These are phyloP conservation scores for Tetrapedia diversipes DNA, from an alignment of 2,888 invertebrate species.

Conservation along the genomic window DNA sequence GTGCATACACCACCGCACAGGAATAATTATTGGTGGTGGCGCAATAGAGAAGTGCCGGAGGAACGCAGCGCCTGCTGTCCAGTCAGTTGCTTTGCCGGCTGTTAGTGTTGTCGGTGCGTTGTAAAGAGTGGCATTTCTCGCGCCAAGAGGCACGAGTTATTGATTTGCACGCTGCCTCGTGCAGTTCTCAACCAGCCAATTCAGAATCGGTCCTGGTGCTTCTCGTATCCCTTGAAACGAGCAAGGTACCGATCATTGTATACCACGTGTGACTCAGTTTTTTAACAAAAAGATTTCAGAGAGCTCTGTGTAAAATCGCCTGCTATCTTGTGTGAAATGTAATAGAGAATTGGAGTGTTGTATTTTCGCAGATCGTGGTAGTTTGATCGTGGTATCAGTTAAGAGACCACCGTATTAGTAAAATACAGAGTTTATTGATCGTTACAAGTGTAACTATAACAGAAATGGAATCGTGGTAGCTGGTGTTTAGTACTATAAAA, in stretches of 20 bases:
- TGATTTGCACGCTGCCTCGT: conserved; percentile 31
- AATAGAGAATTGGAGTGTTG: background rate
- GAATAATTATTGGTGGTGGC: conserved; percentile 51
- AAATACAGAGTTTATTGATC: background rate
- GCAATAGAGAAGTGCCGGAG: conserved; percentile 35
- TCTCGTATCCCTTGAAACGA: background rate
- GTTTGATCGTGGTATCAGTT: background rate
- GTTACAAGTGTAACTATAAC: background rate
- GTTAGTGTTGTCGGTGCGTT: conserved; percentile 36
- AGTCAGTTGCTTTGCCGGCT: conserved; percentile 42
- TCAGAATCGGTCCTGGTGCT: conserved; percentile 27
- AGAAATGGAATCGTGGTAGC: conserved; percentile 6
- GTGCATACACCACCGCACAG: conserved; percentile 19
- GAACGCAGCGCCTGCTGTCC: conserved; percentile 27
- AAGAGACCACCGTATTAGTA: too few relatives aligned
- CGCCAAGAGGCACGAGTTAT: conserved; percentile 20
- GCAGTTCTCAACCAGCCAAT: conserved; percentile 19
- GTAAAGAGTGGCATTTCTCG: conserved; percentile 30
- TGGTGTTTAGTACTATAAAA: background rate
- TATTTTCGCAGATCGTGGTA: background rate
- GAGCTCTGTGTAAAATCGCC: background rate
- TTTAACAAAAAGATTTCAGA: background rate
- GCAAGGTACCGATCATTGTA: conserved; percentile 5
- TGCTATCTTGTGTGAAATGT: background rate
- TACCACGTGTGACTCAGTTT: background rate